Evolutionary conservation across 2,888 invertebrate species (phyloP).

Genomic region (Diadegma fenestrale): DNA sequence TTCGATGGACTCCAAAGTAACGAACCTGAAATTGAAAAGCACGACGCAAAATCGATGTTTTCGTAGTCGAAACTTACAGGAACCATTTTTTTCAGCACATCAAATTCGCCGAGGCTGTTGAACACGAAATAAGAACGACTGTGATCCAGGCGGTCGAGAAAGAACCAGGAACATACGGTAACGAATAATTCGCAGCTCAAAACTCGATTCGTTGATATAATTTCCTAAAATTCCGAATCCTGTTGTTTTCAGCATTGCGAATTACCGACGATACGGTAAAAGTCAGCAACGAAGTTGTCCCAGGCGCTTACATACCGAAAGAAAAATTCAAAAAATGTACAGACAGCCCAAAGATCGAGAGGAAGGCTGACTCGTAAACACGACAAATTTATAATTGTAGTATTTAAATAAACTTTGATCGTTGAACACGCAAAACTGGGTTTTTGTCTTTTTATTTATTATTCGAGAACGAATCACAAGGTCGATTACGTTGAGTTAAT

Average conservation of each 20-base stretch:
- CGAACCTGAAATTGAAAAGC: not conserved
- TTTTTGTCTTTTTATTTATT: conserved; percentile 41
- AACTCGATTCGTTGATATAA: not conserved
- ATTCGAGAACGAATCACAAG: conserved; percentile 41
- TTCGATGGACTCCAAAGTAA: not conserved
- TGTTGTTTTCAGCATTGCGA: conserved; percentile 85
- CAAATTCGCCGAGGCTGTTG: conserved; percentile 89
- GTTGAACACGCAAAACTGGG: not conserved
- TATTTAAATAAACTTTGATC: conserved; percentile 43
- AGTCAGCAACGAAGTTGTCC: conserved; percentile 86
- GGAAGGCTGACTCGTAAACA: conserved; percentile 36
- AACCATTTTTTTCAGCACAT: conserved; percentile 86
- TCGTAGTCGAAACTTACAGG: not conserved
- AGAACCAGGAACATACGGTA: conserved; percentile 88
- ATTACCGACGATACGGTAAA: conserved; percentile 88
- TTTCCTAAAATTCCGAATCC: not conserved
- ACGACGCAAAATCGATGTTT: not conserved
- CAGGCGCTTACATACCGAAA: conserved; percentile 56
- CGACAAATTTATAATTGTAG: conserved; percentile 32
- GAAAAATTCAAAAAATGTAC: conserved; percentile 58
- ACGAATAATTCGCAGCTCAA: conserved; percentile 75
- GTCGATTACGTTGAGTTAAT: conserved; percentile 6
- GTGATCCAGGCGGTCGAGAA: conserved; percentile 91
- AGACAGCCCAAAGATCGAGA: conserved; percentile 31
- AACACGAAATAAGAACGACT: conserved; percentile 89